Conservation (phyloP, 2,888 invertebrate species). For the Lepidonotus clava region DNA sequence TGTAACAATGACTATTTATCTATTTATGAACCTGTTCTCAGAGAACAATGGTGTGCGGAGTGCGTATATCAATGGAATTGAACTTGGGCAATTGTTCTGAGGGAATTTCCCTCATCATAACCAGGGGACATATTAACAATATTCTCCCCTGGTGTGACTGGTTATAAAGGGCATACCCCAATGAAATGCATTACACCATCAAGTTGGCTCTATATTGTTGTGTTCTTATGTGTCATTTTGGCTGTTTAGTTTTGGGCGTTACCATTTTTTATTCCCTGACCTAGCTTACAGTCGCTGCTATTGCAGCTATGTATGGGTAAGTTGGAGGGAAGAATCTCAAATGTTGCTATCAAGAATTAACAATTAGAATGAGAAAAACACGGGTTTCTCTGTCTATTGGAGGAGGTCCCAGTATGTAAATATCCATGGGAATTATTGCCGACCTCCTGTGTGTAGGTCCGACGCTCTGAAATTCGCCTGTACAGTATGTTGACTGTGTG, state of each 20-base stretch:
- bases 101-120: background rate
- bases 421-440: background rate
- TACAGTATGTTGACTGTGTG: slow-evolving; percentile 51
- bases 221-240: slow-evolving; percentile 39
- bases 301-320: slow-evolving; percentile 30
- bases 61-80: slow-evolving; percentile 29
- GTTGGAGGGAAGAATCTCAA: slow-evolving; percentile 49
- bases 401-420: slow-evolving; percentile 21
- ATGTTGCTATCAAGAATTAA: slow-evolving; percentile 46
- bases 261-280: slow-evolving; percentile 28
- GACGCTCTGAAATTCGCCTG: background rate
- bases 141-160: background rate
- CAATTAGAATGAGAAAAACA: background rate
- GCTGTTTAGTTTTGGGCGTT: slow-evolving; percentile 49
- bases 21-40: slow-evolving; percentile 35
- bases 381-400: slow-evolving; percentile 18
- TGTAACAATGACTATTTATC: slow-evolving; percentile 36
- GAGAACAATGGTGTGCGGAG: background rate
- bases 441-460: background rate
- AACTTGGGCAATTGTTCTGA: background rate
- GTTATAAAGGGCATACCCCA: background rate
- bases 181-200: background rate
- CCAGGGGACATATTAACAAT: background rate
- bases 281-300: slow-evolving; percentile 24
- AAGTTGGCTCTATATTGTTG: slow-evolving; percentile 49